Percentiles rank a stretch among this genome's conserved stretches.
phyloP scores from a whole-genome alignment of 2,797 vertebrate genomes.

The Sebastes nivosus region DNA sequence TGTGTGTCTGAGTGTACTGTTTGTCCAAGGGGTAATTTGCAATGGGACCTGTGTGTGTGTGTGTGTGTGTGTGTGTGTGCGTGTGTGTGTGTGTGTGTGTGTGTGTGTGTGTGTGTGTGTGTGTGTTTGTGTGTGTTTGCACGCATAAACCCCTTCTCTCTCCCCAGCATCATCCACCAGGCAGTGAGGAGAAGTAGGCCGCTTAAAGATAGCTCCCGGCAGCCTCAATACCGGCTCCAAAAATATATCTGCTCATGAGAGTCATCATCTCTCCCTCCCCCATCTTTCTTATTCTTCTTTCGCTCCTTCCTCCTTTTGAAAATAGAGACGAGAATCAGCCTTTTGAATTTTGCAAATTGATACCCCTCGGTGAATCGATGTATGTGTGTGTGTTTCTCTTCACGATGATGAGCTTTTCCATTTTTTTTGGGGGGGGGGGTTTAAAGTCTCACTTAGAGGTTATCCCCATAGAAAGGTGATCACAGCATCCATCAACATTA shows the following conservation, averaged over 20 bases:
- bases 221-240: constrained; percentile 83
- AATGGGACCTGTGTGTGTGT: background rate
- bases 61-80: background rate
- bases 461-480: constrained; percentile 21
- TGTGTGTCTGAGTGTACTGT: constrained; percentile 7
- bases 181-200: constrained; percentile 82
- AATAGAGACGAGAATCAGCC: constrained; percentile 39
- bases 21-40: constrained; percentile 11
- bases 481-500: background rate
- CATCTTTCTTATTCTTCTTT: constrained; percentile 56
- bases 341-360: constrained; percentile 43
- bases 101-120: constrained; percentile 19
- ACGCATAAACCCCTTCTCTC: constrained; percentile 51
- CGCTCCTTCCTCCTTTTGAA: constrained; percentile 48
- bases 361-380: background rate
- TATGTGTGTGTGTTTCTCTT: background rate
- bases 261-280: constrained; percentile 62
- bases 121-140: background rate
- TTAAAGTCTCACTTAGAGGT: constrained; percentile 22
- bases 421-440: background rate
- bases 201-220: constrained; percentile 84
- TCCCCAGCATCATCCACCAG: constrained; percentile 71
- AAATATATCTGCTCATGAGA: constrained; percentile 83
- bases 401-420: constrained; percentile 3
- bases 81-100: constrained; percentile 10